phyloP scores from a whole-genome alignment of 2,888 invertebrate genomes.

The Onchidella celtica region DNA sequence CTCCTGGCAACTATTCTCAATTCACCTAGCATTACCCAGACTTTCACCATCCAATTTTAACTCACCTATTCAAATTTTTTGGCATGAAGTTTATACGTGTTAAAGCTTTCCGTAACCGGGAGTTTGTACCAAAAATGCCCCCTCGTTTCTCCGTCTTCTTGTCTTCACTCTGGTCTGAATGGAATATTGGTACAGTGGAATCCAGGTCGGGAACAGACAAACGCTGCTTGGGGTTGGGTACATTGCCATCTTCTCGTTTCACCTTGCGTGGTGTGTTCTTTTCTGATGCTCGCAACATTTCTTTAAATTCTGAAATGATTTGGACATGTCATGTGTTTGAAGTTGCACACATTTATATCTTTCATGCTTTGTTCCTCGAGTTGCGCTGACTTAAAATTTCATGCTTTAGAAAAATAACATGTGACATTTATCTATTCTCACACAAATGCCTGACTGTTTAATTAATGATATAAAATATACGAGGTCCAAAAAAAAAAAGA shows the following conservation, averaged over 20 bases:
- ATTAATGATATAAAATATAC: no score
- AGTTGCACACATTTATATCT: no score
- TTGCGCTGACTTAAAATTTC: no score
- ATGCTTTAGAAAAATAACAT: no score
- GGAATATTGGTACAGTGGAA: conserved; percentile 56
- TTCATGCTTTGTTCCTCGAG: no score
- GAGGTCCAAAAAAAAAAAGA: no score
- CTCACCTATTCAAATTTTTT: conserved; percentile 72
- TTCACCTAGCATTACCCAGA: background rate
- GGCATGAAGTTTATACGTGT: conserved; percentile 88
- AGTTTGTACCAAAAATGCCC: conserved; percentile 89
- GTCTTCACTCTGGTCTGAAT: conserved; percentile 49
- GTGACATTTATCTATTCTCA: no score
- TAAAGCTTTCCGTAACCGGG: conserved; percentile 92
- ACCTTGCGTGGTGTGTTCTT: conserved; percentile 86
- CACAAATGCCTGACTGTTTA: no score
- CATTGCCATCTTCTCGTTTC: conserved; percentile 86
- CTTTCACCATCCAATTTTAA: background rate
- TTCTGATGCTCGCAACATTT: conserved; percentile 88
- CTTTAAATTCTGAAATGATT: conserved; percentile 84
- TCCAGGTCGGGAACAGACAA: conserved; percentile 88
- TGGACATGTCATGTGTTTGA: no score
- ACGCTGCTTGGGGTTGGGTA: conserved; percentile 84
- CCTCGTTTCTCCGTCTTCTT: conserved; percentile 80
- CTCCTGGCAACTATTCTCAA: no score